Base-by-base conservation (phyloP, 2,113 vertebrate species). In the Apistogramma diplotaenia region DNA sequence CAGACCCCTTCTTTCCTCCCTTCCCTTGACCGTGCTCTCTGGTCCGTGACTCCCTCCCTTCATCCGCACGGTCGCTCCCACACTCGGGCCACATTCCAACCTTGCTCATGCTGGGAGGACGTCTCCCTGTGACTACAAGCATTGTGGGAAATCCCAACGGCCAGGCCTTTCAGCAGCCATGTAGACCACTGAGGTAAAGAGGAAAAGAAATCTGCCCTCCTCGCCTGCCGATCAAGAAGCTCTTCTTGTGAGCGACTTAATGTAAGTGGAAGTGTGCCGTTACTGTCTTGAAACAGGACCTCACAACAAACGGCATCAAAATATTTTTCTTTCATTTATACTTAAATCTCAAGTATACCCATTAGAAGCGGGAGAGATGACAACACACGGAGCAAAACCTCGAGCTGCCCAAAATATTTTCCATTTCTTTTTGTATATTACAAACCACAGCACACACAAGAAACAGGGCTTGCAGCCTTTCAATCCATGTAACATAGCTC, bases 111-210 rank as follows among this genome's bases (percentile, higher is more conserved):
- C 94, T 93, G 91, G 72, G 93, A 93, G 91, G 91, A 94, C 90
- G 86, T 94, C 92, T 94, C 93, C 90, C 89, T 84, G 89, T 84
- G 88, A 89, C 92, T 90, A 89, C 88, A 89, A 87, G 89, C 92
- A 94, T 92, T 93, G 91, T 94, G 92, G 90, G 93, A 94, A 93
- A 90, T 86, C 92, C 91, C 90, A 89, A 86, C 74, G 67, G 85
- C 73, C 83, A 8, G 83, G 62, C 77, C 84, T 78, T 87, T 85
- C 58, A 56, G 74, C 83, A 85, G 75, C 82, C 54, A 15, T 74
- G 70, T 23, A 79, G 79, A 79, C 78, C 85, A 74, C 33, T 55
- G 85, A 85, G 75, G 79, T 67, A 74, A 86, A 74, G 74, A 74
- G 78, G 61, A 82, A 81, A 79, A 56, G 31, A 79, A 51, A 81